Evolutionary conservation across 1,140 invertebrate species (phyloP), one percentile per base, ranked within the genome.

Genomic region (Mercenaria mercenaria): DNA sequence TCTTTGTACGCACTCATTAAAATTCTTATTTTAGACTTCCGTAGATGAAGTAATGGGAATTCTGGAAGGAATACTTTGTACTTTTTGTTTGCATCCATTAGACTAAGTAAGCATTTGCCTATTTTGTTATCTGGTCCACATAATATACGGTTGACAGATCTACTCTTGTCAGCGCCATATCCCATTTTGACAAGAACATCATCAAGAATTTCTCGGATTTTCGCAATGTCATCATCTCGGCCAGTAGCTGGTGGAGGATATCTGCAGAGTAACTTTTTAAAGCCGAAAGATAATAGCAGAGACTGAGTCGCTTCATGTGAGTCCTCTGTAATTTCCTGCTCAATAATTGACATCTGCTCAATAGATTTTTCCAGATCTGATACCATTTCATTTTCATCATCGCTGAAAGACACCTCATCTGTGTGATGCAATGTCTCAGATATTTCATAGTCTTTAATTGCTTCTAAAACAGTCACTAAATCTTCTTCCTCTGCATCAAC

Each of bases 331-430:
- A n/a, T 32, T 50, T 18, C 29, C 0, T 77, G 15, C 43, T 74
- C 69, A 13, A 37, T 41, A 0, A 76, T 41, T 23, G 34, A 6
- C 15, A 76, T 41, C 34, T 82, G 32, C 15, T 64, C 0, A 39
- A 61, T 61, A 39, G 80, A 83, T 59, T 67, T 29, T 83, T 61
- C 56, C 37, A 64, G 37, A 29, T 83, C n/a, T n/a, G 56, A 83
- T n/a, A 83, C n/a, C 3, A 13, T 8, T 56, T 3, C 20, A 56
- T 8, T 23, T 4, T 56, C 20, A 20, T 47, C 43, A n/a, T n/a
- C n/a, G n/a, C n/a, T n/a, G n/a, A n/a, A n/a, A n/a, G n/a, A n/a
- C n/a, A n/a, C 43, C 15, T 4, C n/a, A 56, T 11, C 3, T 56
- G 15, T 20, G 15, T 56, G 20, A 20, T 23, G n/a, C 20, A 56